A percentile compares a stretch with the other conserved stretches of the same genome.
Conservation (phyloP, 2,797 vertebrate species). For the Lutjanus argentimaculatus region DNA sequence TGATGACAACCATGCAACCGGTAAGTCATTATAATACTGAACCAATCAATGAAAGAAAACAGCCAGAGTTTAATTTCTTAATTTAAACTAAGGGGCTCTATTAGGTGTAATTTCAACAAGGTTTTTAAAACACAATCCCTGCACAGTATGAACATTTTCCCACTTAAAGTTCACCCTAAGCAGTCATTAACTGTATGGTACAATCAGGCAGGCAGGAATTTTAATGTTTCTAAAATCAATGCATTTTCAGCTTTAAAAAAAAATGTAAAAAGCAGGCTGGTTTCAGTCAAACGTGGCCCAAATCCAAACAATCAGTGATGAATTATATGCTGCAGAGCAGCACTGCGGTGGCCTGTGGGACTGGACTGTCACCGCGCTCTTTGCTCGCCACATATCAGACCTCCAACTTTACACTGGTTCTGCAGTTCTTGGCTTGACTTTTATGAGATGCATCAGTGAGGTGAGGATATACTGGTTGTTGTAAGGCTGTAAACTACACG, state of each 20-base stretch:
- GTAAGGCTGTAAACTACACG: not conserved
- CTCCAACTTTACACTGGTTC: constrained; percentile 6
- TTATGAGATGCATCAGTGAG: not conserved
- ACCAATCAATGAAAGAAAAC: not conserved
- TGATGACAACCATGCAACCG: not conserved
- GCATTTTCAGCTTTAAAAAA: not conserved
- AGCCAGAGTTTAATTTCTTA: not conserved
- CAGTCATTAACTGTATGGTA: not conserved
- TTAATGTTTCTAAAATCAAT: constrained; percentile 13
- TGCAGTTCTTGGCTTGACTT: not conserved
- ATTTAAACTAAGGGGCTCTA: not conserved
- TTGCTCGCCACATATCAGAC: constrained; percentile 28
- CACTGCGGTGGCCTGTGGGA: constrained; percentile 24
- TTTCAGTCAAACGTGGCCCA: constrained; percentile 26
- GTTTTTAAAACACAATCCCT: not conserved
- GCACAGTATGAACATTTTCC: not conserved
- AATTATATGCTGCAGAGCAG: constrained; percentile 30
- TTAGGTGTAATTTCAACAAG: not conserved
- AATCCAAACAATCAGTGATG: constrained; percentile 40
- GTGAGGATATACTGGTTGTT: not conserved
- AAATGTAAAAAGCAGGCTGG: constrained; percentile 1
- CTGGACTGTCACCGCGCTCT: constrained; percentile 26
- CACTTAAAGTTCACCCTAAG: not conserved
- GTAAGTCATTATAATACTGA: not conserved
- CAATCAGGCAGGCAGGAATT: not conserved